Conservation (phyloP, 2,797 vertebrate genomes). For the Scolopax bukidnonensis region DNA sequence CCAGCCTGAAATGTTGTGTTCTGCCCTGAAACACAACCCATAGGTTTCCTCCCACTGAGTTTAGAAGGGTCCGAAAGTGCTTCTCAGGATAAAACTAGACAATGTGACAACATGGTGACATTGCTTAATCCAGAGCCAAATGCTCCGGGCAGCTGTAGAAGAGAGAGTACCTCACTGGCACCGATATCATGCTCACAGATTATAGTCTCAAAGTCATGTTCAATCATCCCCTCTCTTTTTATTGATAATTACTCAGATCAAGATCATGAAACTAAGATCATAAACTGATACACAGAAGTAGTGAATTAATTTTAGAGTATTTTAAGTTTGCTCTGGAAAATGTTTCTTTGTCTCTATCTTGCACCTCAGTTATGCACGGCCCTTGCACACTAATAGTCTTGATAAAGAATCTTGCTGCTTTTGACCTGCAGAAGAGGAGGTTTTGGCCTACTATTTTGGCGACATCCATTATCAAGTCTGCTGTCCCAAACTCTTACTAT, state of each 20-base stretch:
- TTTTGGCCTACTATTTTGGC: not conserved
- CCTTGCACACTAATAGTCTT: not conserved
- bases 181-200: not conserved
- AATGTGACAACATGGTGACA: accelerated
- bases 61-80: not conserved
- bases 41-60: not conserved
- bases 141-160: not conserved
- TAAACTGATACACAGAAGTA: not conserved
- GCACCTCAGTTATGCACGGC: not conserved
- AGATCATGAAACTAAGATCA: not conserved
- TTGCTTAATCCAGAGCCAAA: not conserved
- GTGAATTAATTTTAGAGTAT: not conserved
- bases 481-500: not conserved
- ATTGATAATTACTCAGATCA: not conserved
- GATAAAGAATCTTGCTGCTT: not conserved
- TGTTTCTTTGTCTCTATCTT: not conserved
- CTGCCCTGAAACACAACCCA: not conserved
- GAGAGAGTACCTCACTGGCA: not conserved
- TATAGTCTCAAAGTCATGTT: not conserved
- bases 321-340: not conserved
- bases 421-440: not conserved
- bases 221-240: not conserved
- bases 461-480: not conserved
- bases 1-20: not conserved
- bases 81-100: not conserved